A percentile compares a stretch with the other conserved stretches of the same genome.
Evolutionary conservation across 2,113 vertebrate species (phyloP).

Genomic region (Shinisaurus crocodilurus): DNA sequence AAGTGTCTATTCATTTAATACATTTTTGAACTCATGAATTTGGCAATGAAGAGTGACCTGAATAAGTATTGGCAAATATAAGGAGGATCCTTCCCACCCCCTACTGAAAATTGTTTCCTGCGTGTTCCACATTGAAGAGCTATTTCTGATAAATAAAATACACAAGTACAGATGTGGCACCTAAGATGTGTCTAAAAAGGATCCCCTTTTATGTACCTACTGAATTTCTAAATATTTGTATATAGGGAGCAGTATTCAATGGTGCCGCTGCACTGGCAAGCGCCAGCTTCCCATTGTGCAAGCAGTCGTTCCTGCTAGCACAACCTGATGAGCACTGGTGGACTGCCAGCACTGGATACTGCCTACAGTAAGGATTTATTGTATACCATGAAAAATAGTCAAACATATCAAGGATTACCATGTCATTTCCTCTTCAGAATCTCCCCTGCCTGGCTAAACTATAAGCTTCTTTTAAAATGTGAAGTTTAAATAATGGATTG

Average conservation of each 20-base stretch:
- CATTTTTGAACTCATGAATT: slow-evolving; percentile 50
- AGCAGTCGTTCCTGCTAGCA: no score
- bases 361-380: background rate
- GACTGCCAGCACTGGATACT: background rate
- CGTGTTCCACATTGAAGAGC: slow-evolving; percentile 7
- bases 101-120: background rate
- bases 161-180: background rate
- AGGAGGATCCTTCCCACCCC: slow-evolving; percentile 26
- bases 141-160: slow-evolving; percentile 16
- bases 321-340: no score
- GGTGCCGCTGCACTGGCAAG: no score
- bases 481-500: background rate
- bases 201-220: background rate
- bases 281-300: no score
- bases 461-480: background rate
- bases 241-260: no score
- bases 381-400: background rate
- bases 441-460: background rate
- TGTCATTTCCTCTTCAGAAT: background rate
- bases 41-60: slow-evolving; percentile 51
- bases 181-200: background rate
- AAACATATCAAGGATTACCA: background rate
- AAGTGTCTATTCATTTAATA: slow-evolving; percentile 81
- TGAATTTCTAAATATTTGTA: background rate
- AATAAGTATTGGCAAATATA: slow-evolving; percentile 55